phyloP scores from a whole-genome alignment of 2,888 invertebrate species.

The Epirrhoe tristata region DNA sequence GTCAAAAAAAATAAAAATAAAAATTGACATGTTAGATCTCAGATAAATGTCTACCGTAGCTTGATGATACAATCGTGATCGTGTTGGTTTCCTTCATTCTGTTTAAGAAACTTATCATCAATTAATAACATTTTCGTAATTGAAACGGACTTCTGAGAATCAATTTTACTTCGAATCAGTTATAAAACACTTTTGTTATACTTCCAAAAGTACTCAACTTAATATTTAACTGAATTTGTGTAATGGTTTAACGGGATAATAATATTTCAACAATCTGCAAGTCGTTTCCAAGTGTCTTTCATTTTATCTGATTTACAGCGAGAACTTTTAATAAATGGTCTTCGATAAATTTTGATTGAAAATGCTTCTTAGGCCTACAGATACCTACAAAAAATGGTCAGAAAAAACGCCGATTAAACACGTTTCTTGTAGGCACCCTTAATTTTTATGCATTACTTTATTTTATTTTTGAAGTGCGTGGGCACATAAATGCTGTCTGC shows the following conservation, averaged over 20 bases:
- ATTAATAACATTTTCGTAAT: neutral
- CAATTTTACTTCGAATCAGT: constrained; percentile 1
- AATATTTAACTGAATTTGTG: constrained; percentile 40
- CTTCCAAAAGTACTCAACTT: constrained; percentile 31
- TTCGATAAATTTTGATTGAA: constrained; percentile 1
- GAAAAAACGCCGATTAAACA: too few relatives aligned
- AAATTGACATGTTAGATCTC: too few relatives aligned
- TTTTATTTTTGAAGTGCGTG: too few relatives aligned
- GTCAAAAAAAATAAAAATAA: too few relatives aligned
- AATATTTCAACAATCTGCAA: constrained; percentile 23
- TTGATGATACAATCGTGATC: too few relatives aligned
- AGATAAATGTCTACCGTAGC: too few relatives aligned
- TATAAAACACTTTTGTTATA: constrained; percentile 30
- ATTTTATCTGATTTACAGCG: constrained; percentile 15
- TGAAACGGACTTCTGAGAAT: constrained; percentile 2
- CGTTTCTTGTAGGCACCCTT: too few relatives aligned
- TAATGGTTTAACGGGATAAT: constrained; percentile 18
- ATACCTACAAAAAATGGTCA: too few relatives aligned
- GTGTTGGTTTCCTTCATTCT: too few relatives aligned
- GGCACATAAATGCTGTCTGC: neutral
- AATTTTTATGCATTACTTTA: too few relatives aligned
- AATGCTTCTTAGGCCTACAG: neutral
- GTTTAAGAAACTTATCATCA: too few relatives aligned
- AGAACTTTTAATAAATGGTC: constrained; percentile 15
- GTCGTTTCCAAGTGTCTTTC: constrained; percentile 14